Evolutionary conservation across 2,888 invertebrate species (phyloP), one percentile per base, ranked within the genome.

Genomic region (Eurytoma adleriae): DNA sequence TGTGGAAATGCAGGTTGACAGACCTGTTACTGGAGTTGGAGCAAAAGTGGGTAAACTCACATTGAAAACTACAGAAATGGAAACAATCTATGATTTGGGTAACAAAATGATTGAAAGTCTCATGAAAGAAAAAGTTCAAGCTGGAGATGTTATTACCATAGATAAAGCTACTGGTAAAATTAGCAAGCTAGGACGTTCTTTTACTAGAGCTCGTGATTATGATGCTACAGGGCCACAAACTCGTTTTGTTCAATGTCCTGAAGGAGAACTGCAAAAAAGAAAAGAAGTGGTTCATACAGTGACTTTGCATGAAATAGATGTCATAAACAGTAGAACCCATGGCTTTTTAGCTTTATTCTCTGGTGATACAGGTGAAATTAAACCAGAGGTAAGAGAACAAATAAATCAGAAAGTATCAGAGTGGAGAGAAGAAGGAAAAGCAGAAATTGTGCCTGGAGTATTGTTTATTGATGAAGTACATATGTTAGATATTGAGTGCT

Each of bases 391-490:
- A 0, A 93, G 99, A 0, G 99, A 99, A 87, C 99, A 99, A 91
- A 99, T 99, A 84, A 99, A 99, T 91, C 94, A 96, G 61, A 99
- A 98, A 91, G 97, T 99, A 0, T 96, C 97, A 0, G 99, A 99
- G 90, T 99, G 99, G 99, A 93, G 99, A 27, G 99, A 99, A 90
- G 99, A 99, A 90, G 99, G 99, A 0, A 99, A 99, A 90, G 99
- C 99, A 0, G 99, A 99, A 91, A 98, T 99, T 88, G 97, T 99
- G 54, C 99, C 99, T 0, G 99, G 99, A 0, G 99, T 99, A 1
- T 92, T 99, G 2, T 99, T 99, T 88, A 96, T 99, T 84, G 99
- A 99, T 88, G 99, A 99, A 92, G 97, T 95, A 81, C 99, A 99
- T 90, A 99, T 99, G 99, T 92, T 99, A 84, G 99, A 99, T 90